A percentile compares a stretch with the other conserved stretches of the same genome.
These are phyloP conservation scores for Eilema depressum DNA, from an alignment of 2,888 invertebrate species.

Conservation along the genomic window DNA sequence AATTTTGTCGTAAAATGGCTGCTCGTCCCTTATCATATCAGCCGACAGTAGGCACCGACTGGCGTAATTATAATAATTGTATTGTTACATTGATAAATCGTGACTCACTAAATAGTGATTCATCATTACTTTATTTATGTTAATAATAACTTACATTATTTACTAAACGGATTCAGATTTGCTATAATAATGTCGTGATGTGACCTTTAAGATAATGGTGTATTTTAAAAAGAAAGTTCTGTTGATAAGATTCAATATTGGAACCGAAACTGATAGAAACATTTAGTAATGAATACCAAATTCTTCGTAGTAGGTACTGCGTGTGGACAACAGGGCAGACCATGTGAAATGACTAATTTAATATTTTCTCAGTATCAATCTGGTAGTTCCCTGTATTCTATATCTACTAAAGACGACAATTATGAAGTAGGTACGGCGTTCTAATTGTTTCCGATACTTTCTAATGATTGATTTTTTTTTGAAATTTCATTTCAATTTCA, in stretches of 20 bases:
- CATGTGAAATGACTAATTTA: background rate
- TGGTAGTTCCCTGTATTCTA: background rate
- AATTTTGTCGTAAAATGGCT: slow-evolving; percentile 43
- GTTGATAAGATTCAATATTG: background rate
- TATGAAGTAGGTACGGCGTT: no score
- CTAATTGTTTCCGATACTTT: background rate
- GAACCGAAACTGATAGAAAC: background rate
- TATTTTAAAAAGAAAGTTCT: background rate
- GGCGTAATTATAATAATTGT: slow-evolving; percentile 60
- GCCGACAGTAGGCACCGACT: slow-evolving; percentile 57
- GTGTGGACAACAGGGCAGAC: background rate
- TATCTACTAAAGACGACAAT: no score
- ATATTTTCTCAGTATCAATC: background rate
- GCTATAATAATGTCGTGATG: background rate
- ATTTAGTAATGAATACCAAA: background rate
- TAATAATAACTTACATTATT: slow-evolving; percentile 17
- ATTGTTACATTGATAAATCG: slow-evolving; percentile 64
- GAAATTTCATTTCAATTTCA: no score
- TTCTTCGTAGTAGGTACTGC: no score
- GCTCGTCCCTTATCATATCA: slow-evolving; percentile 59
- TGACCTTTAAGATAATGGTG: slow-evolving; percentile 6
- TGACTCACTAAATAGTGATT: slow-evolving; percentile 67
- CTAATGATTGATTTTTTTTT: background rate
- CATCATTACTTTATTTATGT: slow-evolving; percentile 50
- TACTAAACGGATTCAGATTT: slow-evolving; percentile 29